Evolutionary conservation across 2,797 vertebrate genomes (phyloP), one percentile per base, ranked within the genome.

Genomic region (Setipinna tenuifilis): DNA sequence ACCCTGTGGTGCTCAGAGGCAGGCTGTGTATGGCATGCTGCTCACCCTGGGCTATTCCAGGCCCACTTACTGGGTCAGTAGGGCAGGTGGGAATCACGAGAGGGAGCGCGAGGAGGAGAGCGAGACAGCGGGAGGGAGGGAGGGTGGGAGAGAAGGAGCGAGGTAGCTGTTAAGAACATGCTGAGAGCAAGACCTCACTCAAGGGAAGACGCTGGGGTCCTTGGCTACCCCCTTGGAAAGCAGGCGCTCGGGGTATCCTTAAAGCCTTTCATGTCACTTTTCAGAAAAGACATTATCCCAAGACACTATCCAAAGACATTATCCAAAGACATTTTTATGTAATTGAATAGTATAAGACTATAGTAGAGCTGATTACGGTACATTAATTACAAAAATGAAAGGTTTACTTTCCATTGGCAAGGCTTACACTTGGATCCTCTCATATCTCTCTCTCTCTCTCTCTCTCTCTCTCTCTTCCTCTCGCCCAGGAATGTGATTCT

Each of bases 51-150:
- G 85, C 82, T 90, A 88, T 89, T 88, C 86, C 86, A 75, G 68
- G 68, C 68, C 68, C 88, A 86, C 84, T 87, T 85, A 88, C 78
- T 89, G 80, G 88, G 88, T 89, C 88, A 89, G 83, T 87, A 71
- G 88, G 89, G 16, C 89, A 89, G 83, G 58, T 83, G 59, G 86
- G 50, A 58, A 25, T 59, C 41, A 57, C 59, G 9, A 78, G 62
- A 59, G 59, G 44, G 35, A 83, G 17, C 83, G 82, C 16, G 44
- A 71, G 78, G 35, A 48, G 12, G 21, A 17, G 17, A 21, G 16
- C 25, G 17, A 35, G 28, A 46, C 50, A 54, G 50, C 7, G 19
- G 50, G 78, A 41, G 19, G 6, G 23, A 58, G 84, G 21, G 80
- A 81, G 16, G 82, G 21, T 4, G 46, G 10, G 46, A n/a, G n/a